Conservation (phyloP, 1,140 invertebrate species). For the Pectinophora gossypiella region DNA sequence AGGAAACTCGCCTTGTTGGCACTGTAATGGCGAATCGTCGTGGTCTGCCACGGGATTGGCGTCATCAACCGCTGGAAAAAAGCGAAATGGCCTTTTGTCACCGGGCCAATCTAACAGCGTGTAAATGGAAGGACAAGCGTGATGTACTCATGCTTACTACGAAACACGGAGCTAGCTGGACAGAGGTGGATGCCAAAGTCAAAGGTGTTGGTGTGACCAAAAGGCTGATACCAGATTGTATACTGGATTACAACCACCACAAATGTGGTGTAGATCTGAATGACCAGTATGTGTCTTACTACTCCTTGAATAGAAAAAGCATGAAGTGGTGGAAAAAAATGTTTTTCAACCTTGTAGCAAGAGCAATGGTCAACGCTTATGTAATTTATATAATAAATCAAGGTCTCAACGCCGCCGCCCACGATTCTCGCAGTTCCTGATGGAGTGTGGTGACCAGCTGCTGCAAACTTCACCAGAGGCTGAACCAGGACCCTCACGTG, state of each 20-base stretch:
- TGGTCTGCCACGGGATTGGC: slow-evolving; percentile 20
- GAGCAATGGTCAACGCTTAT: slow-evolving; percentile 6
- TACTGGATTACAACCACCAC: slow-evolving; percentile 18
- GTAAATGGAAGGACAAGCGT: slow-evolving; percentile 32
- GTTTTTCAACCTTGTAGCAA: slow-evolving; percentile 9
- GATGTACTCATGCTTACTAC: slow-evolving; percentile 26
- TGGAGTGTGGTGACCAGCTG: not conserved
- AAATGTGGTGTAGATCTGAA: slow-evolving; percentile 21
- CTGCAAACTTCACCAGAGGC: not conserved
- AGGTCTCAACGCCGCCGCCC: not conserved
- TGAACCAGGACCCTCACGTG: not conserved
- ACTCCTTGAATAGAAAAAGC: slow-evolving; percentile 4
- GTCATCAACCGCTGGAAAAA: slow-evolving; percentile 10
- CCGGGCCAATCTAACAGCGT: slow-evolving; percentile 14
- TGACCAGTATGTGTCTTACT: slow-evolving; percentile 8
- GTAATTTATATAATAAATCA: not conserved
- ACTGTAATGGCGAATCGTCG: slow-evolving; percentile 26
- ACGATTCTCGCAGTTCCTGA: not conserved
- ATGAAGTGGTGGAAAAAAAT: slow-evolving; percentile 20
- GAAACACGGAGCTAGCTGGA: slow-evolving; percentile 20
- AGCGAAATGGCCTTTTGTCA: slow-evolving; percentile 21
- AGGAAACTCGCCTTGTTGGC: slow-evolving; percentile 25
- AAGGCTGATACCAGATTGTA: slow-evolving; percentile 14
- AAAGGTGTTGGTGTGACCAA: slow-evolving; percentile 16
- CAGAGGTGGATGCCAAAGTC: slow-evolving; percentile 15